A percentile compares a stretch with the other conserved stretches of the same genome.
Conservation (phyloP, 1,140 invertebrate genomes). For the Bombus sibiricus region DNA sequence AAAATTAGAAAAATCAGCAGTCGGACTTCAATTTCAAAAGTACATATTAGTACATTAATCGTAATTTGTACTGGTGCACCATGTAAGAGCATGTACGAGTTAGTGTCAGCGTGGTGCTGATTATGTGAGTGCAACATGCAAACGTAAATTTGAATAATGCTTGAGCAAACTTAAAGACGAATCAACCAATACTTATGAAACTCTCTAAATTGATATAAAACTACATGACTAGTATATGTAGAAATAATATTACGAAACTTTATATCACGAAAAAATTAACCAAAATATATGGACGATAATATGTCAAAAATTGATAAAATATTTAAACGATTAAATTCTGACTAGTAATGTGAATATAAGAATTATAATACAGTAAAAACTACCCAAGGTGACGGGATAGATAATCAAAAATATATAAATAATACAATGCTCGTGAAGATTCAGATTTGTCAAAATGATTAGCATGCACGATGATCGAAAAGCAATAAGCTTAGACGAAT, state of each 20-base stretch:
- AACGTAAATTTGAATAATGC: constrained; percentile 58
- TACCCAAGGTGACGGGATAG: background rate
- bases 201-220: background rate
- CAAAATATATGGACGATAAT: background rate
- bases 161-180: constrained; percentile 27
- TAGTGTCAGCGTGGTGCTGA: constrained; percentile 56
- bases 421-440: background rate
- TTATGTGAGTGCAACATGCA: constrained; percentile 50
- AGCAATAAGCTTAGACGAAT: constrained; percentile 16
- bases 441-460: background rate
- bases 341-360: background rate
- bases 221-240: background rate
- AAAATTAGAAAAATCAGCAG: background rate
- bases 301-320: background rate
- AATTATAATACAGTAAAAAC: background rate
- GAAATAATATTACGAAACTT: background rate
- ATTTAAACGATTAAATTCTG: background rate
- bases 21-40: background rate
- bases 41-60: background rate
- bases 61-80: constrained; percentile 23
- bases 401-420: background rate
- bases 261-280: too few species aligned
- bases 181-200: background rate
- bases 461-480: constrained; percentile 24
- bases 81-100: constrained; percentile 23